Conservation (phyloP, 2,113 vertebrate genomes). For the Perca fluviatilis region DNA sequence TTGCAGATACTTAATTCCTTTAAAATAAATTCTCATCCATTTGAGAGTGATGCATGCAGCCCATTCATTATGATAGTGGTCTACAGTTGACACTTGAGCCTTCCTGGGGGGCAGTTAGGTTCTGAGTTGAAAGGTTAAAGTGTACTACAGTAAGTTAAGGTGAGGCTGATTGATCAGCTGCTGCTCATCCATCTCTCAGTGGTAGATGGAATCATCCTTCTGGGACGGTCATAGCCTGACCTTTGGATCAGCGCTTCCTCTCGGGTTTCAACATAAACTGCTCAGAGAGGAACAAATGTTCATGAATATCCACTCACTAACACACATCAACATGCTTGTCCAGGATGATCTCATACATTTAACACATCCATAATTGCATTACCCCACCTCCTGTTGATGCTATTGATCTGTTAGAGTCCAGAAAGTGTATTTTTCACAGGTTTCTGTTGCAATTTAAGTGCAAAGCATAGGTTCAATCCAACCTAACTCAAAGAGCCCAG, state of each 20-base stretch:
- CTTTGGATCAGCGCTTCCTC: conserved; percentile 53
- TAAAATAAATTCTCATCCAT: neutral
- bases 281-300: conserved; percentile 16
- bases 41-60: neutral
- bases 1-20: neutral
- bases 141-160: conserved; percentile 28
- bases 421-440: neutral
- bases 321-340: neutral
- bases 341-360: conserved; percentile 9
- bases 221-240: conserved; percentile 59
- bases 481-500: conserved; percentile 18
- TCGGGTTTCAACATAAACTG: conserved; percentile 44
- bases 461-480: conserved; percentile 9
- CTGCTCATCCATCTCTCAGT: conserved; percentile 40
- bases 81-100: conserved; percentile 8
- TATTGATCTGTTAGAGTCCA: conserved; percentile 2
- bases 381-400: neutral
- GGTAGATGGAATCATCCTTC: conserved; percentile 59
- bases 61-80: conserved; percentile 14
- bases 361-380: conserved; percentile 17
- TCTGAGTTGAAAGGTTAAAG: conserved; percentile 68
- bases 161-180: conserved; percentile 60
- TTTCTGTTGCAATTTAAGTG: conserved; percentile 7
- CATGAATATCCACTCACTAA: conserved; percentile 5
- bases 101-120: conserved; percentile 22